Base-by-base conservation (phyloP, 2,888 invertebrate genomes). In the Flabesymbios commensalis region DNA sequence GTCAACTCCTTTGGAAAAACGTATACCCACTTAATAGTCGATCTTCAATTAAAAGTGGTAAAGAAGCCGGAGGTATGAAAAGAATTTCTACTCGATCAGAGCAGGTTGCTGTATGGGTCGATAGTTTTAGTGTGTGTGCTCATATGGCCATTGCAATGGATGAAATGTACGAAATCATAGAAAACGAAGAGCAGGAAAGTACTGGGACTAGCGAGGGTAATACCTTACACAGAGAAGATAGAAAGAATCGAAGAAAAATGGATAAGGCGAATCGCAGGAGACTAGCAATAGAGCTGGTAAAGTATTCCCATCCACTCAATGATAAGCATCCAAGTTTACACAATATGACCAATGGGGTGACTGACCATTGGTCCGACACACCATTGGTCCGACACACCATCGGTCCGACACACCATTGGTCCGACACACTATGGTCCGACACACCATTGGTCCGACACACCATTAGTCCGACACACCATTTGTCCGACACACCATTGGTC, bases 291-390 rank as follows among this genome's bases (percentile, higher is more conserved):
- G 55, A 55, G 24, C 7, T 55, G 26, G 43, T 7, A 26, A 55
- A 43, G 28, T 28, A 55, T 24, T 26, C 28, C 14, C 28, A 55
- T 29, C 55, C 55, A 7, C 43, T 55, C 5, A 29, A 10, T 22
- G 43, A 7, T n/a, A 5, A 55, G 43, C 19, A 10, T 26, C 31
- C 28, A 22, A 29, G 26, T 45, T 7, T 55, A 22, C 26, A 26
- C n/a, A 55, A 55, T 43, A 55, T 55, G 5, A 7, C n/a, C 26
- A 41, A 24, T 43, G 55, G 55, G n/a, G n/a, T n/a, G n/a, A n/a
- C n/a, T n/a, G n/a, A n/a, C n/a, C n/a, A n/a, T n/a, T n/a, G n/a
- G n/a, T n/a, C n/a, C n/a, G n/a, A n/a, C n/a, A n/a, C n/a, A n/a
- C n/a, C n/a, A n/a, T n/a, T n/a, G n/a, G n/a, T n/a, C n/a, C n/a